phyloP scores from a whole-genome alignment of 2,797 vertebrate species.

The Parambassis ranga region DNA sequence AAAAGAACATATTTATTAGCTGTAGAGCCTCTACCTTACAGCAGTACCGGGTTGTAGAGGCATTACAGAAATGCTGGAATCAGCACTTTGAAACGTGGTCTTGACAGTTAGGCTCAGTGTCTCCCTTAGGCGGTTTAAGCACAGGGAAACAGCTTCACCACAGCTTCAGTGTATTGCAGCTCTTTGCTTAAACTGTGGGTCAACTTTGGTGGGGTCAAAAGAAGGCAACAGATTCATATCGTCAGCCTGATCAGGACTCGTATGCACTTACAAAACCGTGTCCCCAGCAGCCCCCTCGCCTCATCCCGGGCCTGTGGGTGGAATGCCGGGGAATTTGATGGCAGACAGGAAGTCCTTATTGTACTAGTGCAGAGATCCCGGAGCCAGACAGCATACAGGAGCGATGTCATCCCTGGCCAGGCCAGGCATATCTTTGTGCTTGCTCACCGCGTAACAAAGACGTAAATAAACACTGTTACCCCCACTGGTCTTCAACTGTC shows the following conservation, averaged over 20 bases:
- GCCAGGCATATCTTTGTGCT: constrained; percentile 86
- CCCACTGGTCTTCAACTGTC: constrained; percentile 84
- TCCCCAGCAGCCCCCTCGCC: constrained; percentile 47
- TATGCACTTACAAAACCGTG: constrained; percentile 59
- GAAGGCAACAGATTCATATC: constrained; percentile 33
- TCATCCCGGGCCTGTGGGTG: constrained; percentile 57
- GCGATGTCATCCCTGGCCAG: constrained; percentile 79
- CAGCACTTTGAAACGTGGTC: constrained; percentile 22
- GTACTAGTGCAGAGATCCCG: constrained; percentile 78
- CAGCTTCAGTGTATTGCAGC: constrained; percentile 13
- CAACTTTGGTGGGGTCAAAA: constrained; percentile 25
- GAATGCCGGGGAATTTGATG: constrained; percentile 72
- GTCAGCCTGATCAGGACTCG: constrained; percentile 55
- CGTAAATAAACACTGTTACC: constrained; percentile 87
- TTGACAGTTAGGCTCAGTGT: constrained; percentile 27
- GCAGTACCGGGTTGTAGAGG: not conserved
- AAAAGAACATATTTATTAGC: not conserved
- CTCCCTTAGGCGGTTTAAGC: constrained; percentile 30
- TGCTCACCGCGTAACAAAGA: constrained; percentile 88
- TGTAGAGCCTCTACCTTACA: not conserved
- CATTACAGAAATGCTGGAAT: constrained; percentile 13
- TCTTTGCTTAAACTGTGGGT: constrained; percentile 9
- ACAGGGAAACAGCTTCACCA: constrained; percentile 26
- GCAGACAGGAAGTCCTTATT: constrained; percentile 83
- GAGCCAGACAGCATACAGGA: constrained; percentile 86